These are phyloP conservation scores for Lagodon rhomboides DNA, from an alignment of 2,797 vertebrate genomes.

Conservation along the genomic window DNA sequence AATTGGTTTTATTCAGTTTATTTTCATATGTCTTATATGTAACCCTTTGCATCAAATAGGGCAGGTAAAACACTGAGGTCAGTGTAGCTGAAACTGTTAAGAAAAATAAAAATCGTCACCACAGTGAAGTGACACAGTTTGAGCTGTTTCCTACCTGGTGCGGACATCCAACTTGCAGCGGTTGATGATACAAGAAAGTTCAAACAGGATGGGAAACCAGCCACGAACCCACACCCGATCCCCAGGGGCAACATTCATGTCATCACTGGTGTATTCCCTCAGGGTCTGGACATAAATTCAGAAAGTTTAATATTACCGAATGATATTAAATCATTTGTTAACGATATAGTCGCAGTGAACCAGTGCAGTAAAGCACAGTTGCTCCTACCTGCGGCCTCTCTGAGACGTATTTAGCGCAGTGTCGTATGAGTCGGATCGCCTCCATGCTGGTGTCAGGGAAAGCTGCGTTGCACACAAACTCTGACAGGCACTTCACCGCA, in stretches of 20 bases:
- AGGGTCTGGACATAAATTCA: slow-evolving; percentile 85
- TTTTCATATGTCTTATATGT: background rate
- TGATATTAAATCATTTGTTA: background rate
- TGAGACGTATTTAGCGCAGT: slow-evolving; percentile 94
- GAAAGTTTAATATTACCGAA: background rate
- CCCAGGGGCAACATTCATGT: slow-evolving; percentile 96
- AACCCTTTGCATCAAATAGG: background rate
- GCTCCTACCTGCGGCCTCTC: slow-evolving; percentile 92
- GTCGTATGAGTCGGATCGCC: slow-evolving; percentile 94
- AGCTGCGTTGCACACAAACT: slow-evolving; percentile 95
- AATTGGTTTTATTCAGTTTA: background rate
- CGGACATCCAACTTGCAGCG: slow-evolving; percentile 96
- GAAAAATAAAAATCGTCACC: too few species aligned
- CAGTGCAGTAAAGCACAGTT: accelerated
- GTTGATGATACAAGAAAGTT: slow-evolving; percentile 97
- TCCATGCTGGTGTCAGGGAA: slow-evolving; percentile 98
- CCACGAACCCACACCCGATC: slow-evolving; percentile 97
- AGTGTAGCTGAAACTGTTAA: background rate
- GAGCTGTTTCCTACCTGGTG: slow-evolving; percentile 86
- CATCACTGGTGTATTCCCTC: slow-evolving; percentile 96
- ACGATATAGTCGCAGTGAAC: background rate
- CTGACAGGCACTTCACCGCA: slow-evolving; percentile 95
- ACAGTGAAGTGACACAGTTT: background rate
- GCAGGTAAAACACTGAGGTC: too few species aligned
- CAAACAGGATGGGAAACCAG: slow-evolving; percentile 98